Percentiles rank a stretch among this genome's conserved stretches.
These are phyloP conservation scores for Diplazon laetatorius DNA, from an alignment of 2,888 invertebrate genomes.

Conservation along the genomic window DNA sequence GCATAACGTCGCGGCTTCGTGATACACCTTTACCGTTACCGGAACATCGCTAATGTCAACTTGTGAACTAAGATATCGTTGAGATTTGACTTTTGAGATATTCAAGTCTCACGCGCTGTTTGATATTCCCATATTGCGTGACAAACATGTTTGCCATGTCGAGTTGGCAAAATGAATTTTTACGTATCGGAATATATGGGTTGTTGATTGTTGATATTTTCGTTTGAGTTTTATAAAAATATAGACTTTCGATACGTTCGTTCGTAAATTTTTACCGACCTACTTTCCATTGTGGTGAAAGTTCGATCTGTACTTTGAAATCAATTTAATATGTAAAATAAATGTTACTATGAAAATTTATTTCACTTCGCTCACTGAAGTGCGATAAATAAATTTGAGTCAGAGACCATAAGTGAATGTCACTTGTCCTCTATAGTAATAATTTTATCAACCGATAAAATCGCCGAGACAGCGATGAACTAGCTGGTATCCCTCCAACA, in stretches of 20 bases:
- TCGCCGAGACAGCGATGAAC: slow-evolving; percentile 26
- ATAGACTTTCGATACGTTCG: too few species aligned
- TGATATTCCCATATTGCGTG: not conserved
- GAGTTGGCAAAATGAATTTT: too few species aligned
- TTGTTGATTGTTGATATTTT: too few species aligned
- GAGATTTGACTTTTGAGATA: not conserved
- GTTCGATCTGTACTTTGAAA: too few species aligned
- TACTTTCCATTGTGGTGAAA: too few species aligned
- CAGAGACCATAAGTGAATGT: not conserved
- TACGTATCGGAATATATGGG: too few species aligned
- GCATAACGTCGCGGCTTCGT: not conserved
- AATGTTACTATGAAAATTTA: too few species aligned
- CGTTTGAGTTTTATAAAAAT: too few species aligned
- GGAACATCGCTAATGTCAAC: not conserved
- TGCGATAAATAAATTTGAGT: not conserved
- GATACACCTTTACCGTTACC: not conserved
- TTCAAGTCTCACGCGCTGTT: not conserved
- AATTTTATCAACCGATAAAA: slow-evolving; percentile 5
- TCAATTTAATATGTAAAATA: too few species aligned
- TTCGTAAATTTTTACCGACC: too few species aligned
- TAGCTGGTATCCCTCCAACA: not conserved
- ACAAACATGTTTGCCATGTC: not conserved
- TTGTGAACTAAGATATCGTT: not conserved
- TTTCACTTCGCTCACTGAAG: not conserved
- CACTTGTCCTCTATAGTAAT: slow-evolving; percentile 17